phyloP scores from a whole-genome alignment of 35 echinoderm and acorn worm species.

The Heliocidaris tuberculata region DNA sequence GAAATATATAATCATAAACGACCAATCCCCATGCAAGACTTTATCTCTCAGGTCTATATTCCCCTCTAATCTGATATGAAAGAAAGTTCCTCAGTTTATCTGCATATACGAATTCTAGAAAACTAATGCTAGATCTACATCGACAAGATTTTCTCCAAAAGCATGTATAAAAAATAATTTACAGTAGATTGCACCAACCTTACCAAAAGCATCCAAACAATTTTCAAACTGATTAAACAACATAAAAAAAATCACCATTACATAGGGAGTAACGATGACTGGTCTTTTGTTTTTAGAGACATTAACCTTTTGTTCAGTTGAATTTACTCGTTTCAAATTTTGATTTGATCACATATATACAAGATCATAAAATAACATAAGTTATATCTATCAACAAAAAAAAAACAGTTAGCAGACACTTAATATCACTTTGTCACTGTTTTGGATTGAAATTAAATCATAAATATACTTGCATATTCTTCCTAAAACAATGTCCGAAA shows the following conservation, averaged over 20 bases:
- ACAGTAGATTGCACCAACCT: constrained; percentile 8
- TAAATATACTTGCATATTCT: neutral
- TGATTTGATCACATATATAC: neutral
- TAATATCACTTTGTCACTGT: neutral
- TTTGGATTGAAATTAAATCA: neutral
- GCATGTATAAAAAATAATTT: constrained; percentile 10
- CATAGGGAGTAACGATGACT: neutral
- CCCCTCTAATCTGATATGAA: neutral
- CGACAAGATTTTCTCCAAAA: neutral
- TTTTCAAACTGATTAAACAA: neutral
- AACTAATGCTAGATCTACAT: neutral
- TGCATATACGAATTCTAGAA: neutral
- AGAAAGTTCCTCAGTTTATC: neutral
- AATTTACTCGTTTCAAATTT: neutral
- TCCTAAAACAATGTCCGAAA: too few species aligned
- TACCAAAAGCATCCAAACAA: neutral
- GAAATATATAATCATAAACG: neutral
- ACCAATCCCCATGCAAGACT: neutral
- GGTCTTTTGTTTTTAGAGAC: neutral
- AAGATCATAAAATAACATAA: neutral
- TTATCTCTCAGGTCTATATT: neutral
- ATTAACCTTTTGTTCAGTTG: neutral
- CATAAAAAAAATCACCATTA: neutral
- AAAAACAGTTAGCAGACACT: neutral
- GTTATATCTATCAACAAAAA: neutral